These are phyloP conservation scores for Physeter macrocephalus DNA, from an alignment of 2,113 vertebrate genomes.

Conservation along the genomic window DNA sequence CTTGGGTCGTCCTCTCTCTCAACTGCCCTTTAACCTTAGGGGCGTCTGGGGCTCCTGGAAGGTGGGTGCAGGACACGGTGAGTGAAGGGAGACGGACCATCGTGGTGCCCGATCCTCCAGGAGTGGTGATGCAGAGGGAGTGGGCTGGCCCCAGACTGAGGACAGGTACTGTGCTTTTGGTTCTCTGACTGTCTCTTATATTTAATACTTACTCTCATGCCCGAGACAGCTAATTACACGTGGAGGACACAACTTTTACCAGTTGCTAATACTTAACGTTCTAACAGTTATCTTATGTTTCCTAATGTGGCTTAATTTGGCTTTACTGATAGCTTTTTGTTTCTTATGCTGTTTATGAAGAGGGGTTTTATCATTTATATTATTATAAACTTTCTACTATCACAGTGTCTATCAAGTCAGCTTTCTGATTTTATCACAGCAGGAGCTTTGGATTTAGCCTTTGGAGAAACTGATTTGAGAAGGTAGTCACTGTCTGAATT, in stretches of 20 bases:
- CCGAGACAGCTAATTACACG: neutral
- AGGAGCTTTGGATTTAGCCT: neutral
- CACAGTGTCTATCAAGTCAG: neutral
- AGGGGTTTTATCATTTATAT: neutral
- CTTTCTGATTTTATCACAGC: neutral
- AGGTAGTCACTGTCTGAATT: neutral
- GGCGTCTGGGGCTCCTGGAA: neutral
- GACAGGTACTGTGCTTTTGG: rapidly evolving
- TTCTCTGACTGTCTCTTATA: neutral
- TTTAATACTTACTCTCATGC: neutral
- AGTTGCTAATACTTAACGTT: neutral
- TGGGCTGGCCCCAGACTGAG: neutral
- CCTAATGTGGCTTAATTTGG: neutral
- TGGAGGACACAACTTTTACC: neutral
- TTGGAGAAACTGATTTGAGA: neutral
- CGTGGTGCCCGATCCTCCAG: neutral
- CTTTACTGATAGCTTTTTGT: neutral
- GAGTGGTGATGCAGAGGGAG: neutral
- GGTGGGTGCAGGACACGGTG: neutral
- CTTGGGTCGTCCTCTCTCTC: neutral
- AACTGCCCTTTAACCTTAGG: neutral
- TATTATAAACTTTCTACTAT: neutral
- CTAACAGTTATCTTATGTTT: neutral
- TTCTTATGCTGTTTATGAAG: neutral
- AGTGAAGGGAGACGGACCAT: neutral